Base-by-base conservation (phyloP, 1,140 invertebrate genomes). In the Atta colombica region DNA sequence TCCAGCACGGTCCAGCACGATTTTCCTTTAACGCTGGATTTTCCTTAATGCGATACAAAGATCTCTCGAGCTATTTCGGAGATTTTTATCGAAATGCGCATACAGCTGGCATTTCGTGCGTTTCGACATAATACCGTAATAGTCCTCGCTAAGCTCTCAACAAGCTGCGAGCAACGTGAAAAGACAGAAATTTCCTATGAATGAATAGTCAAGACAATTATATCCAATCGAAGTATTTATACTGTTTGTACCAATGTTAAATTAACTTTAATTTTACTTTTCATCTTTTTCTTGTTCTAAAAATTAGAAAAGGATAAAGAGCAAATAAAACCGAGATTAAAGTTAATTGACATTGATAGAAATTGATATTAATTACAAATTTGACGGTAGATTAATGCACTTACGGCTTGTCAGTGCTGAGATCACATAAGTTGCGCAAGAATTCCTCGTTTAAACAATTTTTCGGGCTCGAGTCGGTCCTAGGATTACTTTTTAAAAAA, bases 401-500 rank as follows among this genome's bases (percentile, higher is more conserved):
- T 21, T 6, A 28, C 21, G 16, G 1, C 18, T 65, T 10, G 18
- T 10, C 16, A 16, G 2, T 39, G 39, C 25, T 58, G 45, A 55
- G 66, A 58, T 25, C 35, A 28, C 63, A 3, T 12, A n/a, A 49
- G 21, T 16, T 25, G 61, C 3, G 51, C 31, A 10, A 21, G 35
- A 2, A 16, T 63, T 31, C n/a, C 53, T 7, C 78, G 87, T 71
- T 87, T 87, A 84, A 87, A 74, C 58, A 77, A 89, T 87, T 87
- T 87, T 89, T 89, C 16, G 61, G 60, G 21, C 31, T 8, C 14
- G 45, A 28, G 31, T 51, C 35, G 31, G 8, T 28, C 12, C 63
- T 72, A 74, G 66, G 3, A 88, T 66, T 45, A 51, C 45, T 74
- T 21, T 65, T 49, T n/a, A 53, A 60, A 31, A 31, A 31, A 31